Conservation (phyloP, 2,797 vertebrate species). For the Meriones psammophilus region DNA sequence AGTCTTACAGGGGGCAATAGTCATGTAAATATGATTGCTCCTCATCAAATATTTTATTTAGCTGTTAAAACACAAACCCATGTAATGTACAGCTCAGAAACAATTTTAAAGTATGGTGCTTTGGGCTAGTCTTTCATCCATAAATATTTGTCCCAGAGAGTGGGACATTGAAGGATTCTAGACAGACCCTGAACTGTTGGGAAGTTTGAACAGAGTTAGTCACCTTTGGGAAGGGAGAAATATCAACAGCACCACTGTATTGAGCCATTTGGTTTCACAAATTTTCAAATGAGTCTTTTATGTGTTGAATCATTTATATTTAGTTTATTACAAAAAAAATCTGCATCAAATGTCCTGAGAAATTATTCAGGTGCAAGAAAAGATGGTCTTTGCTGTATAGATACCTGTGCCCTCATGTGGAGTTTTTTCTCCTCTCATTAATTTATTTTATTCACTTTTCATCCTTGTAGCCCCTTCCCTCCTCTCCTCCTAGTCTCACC, state of each 20-base stretch:
- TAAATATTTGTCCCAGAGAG: background rate
- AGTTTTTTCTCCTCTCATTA: too few relatives aligned
- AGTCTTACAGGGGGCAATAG: background rate
- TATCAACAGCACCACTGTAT: background rate
- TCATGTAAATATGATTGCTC: background rate
- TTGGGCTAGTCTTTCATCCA: background rate
- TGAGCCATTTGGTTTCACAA: background rate
- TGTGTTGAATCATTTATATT: background rate
- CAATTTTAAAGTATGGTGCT: background rate
- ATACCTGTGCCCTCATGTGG: too few relatives aligned
- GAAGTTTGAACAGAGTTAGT: background rate
- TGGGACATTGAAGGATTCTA: background rate
- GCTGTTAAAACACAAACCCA: background rate
- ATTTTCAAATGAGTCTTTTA: background rate
- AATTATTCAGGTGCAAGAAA: background rate
- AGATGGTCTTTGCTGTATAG: too few relatives aligned
- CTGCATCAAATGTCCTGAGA: background rate
- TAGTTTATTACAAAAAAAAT: background rate
- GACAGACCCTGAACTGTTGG: background rate
- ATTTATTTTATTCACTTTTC: too few relatives aligned
- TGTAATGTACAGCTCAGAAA: background rate
- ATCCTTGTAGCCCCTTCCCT: too few relatives aligned
- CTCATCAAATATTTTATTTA: background rate
- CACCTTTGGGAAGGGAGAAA: background rate
- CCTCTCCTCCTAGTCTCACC: too few relatives aligned